phyloP scores from a whole-genome alignment of 2,113 vertebrate genomes.

The Emydocephalus ijimae region DNA sequence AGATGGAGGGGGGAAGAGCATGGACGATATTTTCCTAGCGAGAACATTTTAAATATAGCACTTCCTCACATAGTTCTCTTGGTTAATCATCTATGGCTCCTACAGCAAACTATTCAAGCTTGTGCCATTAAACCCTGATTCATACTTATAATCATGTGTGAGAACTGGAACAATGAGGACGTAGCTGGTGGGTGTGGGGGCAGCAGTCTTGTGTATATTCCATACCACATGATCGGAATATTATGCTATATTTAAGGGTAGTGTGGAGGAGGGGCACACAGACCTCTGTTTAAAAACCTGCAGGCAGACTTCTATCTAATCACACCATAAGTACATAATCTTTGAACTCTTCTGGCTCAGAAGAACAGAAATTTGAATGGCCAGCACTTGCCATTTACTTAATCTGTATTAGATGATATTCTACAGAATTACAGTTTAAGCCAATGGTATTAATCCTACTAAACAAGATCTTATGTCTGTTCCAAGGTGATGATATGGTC shows the following conservation, averaged over 20 bases:
- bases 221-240: background rate
- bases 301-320: background rate
- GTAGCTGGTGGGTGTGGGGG: background rate
- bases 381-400: background rate
- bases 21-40: background rate
- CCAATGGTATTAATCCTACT: background rate
- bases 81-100: background rate
- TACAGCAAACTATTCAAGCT: background rate
- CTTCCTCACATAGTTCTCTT: background rate
- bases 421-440: background rate
- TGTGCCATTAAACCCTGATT: background rate
- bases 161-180: background rate
- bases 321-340: background rate
- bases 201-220: background rate
- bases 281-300: no score
- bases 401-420: background rate
- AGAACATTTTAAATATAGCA: background rate
- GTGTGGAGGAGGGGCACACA: background rate
- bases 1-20: background rate
- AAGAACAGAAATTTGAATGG: background rate
- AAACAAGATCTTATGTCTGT: background rate
- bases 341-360: background rate
- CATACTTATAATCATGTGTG: background rate
- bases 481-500: background rate
- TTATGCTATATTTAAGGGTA: background rate